Evolutionary conservation across 2,113 vertebrate genomes (phyloP).

Genomic region (Erpornis zantholeuca): DNA sequence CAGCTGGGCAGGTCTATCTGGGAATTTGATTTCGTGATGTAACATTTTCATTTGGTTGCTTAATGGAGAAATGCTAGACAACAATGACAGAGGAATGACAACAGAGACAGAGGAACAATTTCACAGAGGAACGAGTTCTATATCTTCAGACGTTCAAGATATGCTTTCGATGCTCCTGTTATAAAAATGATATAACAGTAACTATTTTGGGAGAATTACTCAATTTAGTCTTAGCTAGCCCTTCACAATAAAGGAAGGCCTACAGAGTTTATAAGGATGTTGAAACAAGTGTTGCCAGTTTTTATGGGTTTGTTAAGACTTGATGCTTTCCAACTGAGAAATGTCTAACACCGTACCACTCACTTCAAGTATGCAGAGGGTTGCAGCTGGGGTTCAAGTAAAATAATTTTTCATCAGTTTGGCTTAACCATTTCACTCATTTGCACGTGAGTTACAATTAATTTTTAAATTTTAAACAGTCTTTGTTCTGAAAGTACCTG

Average conservation of each 20-base stretch:
- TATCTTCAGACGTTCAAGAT: background rate
- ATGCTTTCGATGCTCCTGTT: background rate
- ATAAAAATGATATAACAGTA: background rate
- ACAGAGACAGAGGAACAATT: too few species aligned
- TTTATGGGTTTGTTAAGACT: background rate
- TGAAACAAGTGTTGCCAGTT: background rate
- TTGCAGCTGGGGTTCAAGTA: background rate
- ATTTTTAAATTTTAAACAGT: background rate
- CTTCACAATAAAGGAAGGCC: background rate
- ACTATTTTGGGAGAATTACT: background rate
- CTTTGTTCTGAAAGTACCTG: background rate
- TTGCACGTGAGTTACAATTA: background rate
- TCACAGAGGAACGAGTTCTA: background rate
- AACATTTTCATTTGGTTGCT: background rate
- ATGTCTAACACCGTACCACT: background rate
- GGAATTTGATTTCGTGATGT: background rate
- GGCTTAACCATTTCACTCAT: background rate
- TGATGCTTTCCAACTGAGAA: background rate
- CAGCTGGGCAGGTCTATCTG: background rate
- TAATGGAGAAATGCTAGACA: background rate
- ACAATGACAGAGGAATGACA: too few species aligned
- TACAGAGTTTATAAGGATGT: background rate
- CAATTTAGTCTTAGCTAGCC: background rate
- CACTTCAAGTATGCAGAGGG: background rate
- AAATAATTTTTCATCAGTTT: background rate